Percentiles rank a stretch among this genome's conserved stretches.
Conservation (phyloP, 2,797 vertebrate species). For the Catostomus latipinnis region DNA sequence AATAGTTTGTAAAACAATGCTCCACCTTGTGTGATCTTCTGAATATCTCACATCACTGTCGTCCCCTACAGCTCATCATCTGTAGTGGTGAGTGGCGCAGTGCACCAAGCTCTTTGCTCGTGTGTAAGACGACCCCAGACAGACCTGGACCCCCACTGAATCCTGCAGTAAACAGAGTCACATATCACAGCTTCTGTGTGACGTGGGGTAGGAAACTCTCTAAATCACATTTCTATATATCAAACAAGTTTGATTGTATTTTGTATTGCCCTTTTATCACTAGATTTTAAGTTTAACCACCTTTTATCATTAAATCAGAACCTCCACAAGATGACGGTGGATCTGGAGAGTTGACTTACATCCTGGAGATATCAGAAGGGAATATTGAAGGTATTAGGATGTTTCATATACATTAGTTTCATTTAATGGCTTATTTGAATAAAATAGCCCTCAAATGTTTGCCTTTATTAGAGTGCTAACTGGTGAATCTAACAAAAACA, state of each 20-base stretch:
- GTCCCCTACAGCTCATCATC: slow-evolving; percentile 85
- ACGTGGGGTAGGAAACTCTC: slow-evolving; percentile 87
- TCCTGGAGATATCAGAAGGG: slow-evolving; percentile 92
- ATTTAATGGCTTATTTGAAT: not conserved
- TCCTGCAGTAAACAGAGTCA: slow-evolving; percentile 81
- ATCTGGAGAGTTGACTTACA: slow-evolving; percentile 91
- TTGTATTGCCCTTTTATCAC: not conserved
- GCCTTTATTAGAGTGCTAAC: not conserved
- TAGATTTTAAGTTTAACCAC: not conserved
- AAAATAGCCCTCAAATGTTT: not conserved
- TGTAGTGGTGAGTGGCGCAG: slow-evolving; percentile 93
- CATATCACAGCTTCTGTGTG: slow-evolving; percentile 87
- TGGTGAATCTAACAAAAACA: too few relatives aligned
- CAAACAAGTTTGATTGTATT: too few relatives aligned
- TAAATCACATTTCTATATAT: not conserved
- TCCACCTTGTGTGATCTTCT: not conserved
- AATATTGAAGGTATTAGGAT: slow-evolving; percentile 85
- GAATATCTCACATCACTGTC: slow-evolving; percentile 2
- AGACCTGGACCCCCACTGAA: slow-evolving; percentile 91
- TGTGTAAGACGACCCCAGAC: slow-evolving; percentile 95
- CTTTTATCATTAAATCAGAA: slow-evolving; percentile 75
- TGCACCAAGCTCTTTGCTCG: slow-evolving; percentile 92
- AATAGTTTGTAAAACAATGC: too few relatives aligned
- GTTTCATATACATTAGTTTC: too few relatives aligned
- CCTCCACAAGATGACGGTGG: slow-evolving; percentile 94